Evolutionary conservation across 2,113 vertebrate genomes (phyloP), one percentile per base, ranked within the genome.

Genomic region (Galbula dea): DNA sequence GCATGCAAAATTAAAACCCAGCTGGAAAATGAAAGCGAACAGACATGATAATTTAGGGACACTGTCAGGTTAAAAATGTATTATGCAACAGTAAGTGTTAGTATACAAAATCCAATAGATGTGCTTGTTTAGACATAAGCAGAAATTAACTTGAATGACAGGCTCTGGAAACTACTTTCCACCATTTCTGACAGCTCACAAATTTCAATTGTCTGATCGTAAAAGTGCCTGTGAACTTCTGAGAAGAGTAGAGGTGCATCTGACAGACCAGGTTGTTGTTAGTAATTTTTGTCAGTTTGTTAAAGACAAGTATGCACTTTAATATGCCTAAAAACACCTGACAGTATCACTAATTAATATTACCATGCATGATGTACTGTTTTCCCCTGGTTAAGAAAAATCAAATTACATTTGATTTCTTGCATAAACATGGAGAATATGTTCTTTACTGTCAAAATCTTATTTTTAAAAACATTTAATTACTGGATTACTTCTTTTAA

Each of bases 1-100:
- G 93, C 95, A 97, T 96, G 96, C 89, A 93, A 96, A 96, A 95
- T 90, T 86, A 92, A 95, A 96, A 94, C 83, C 87, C 92, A 95
- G 93, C 94, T 95, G 93, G 89, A 95, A 97, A 96, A 96, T 94
- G 87, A 95, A 95, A 95, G 89, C 93, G 90, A 86, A 87, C 37
- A 80, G 82, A 91, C 89, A 94, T 94, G 94, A 83, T 96, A 91
- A 93, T 86, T 92, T 67, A 86, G 90, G 81, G 93, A 90, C 83
- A 95, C 74, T 92, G 92, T 94, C 93, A 96, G 94, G 95, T 93
- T 66, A 82, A 67, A 75, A 87, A 86, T 8, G 15, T 49, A 81
- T 32, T 80, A 41, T 14, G 57, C 72, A 83, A 88, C 23, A 43
- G 63, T 23, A 69, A 23, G 22, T 8, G 3, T 23, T 54, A 43